phyloP scores from a whole-genome alignment of 2,113 vertebrate genomes.

The Scomber scombrus region DNA sequence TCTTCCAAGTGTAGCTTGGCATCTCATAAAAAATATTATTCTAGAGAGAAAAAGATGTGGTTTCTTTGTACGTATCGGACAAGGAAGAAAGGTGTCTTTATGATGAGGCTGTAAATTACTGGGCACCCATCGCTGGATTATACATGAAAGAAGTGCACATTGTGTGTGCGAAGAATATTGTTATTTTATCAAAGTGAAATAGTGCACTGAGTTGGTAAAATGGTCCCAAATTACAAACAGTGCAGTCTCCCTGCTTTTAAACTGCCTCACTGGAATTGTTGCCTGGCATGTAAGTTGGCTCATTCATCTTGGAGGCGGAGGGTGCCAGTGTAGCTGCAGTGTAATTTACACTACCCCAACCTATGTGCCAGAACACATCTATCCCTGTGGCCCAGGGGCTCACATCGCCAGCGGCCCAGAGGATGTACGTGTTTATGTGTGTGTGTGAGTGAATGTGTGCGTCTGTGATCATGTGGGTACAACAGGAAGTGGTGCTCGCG shows the following conservation, averaged over 20 bases:
- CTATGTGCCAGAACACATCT: conserved; percentile 70
- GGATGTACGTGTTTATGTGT: conserved; percentile 66
- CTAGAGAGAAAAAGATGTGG: neutral
- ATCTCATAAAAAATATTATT: neutral
- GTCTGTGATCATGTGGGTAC: conserved; percentile 68
- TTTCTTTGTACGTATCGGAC: neutral
- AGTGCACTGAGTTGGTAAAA: conserved; percentile 33
- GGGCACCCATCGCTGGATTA: neutral
- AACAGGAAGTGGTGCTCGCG: conserved; percentile 75
- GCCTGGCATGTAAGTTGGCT: conserved; percentile 68
- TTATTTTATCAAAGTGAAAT: conserved; percentile 50
- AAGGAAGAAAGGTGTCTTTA: neutral
- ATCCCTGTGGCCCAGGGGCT: conserved; percentile 63
- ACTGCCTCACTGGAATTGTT: conserved; percentile 48
- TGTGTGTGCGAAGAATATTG: neutral
- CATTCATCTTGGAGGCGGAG: conserved; percentile 68
- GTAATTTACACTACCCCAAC: conserved; percentile 75
- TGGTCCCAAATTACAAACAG: conserved; percentile 81
- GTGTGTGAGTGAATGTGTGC: conserved; percentile 38
- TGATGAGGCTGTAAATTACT: neutral
- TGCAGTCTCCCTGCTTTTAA: conserved; percentile 78
- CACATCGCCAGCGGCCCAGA: conserved; percentile 53
- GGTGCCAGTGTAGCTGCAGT: conserved; percentile 72
- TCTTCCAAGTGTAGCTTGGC: neutral
- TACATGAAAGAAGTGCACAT: neutral